A percentile compares a stretch with the other conserved stretches of the same genome.
Evolutionary conservation across 2,797 vertebrate species (phyloP).

Genomic region (Knipowitschia caucasica): DNA sequence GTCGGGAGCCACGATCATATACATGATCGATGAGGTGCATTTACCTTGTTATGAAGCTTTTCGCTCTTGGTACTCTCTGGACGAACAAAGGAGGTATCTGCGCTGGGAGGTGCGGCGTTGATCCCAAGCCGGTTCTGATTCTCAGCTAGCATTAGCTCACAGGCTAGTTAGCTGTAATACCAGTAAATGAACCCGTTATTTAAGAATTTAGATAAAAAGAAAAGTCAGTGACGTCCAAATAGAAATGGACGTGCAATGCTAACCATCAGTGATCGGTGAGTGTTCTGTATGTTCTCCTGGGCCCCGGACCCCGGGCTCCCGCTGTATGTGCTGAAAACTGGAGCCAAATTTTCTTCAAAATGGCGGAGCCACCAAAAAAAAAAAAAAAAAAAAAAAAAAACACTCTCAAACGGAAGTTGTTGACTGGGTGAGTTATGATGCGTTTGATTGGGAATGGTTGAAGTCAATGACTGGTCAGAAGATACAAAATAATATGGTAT

Average conservation of each 20-base stretch:
- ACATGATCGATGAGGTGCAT: conserved; percentile 3
- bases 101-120: conserved; percentile 19
- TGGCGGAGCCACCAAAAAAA: conserved; percentile 83
- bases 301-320: conserved; percentile 25
- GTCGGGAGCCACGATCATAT: not conserved
- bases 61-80: not conserved
- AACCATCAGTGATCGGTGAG: not conserved
- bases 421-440: conserved; percentile 9
- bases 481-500: not conserved
- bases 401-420: conserved; percentile 90
- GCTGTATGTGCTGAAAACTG: conserved; percentile 17
- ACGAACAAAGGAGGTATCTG: conserved; percentile 11
- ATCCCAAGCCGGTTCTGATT: conserved; percentile 52
- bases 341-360: conserved; percentile 80
- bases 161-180: conserved; percentile 41
- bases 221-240: not conserved
- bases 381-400: conserved; percentile 61
- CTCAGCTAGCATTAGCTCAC: conserved; percentile 30
- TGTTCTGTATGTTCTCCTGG: conserved; percentile 1
- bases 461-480: not conserved
- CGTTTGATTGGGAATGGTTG: not conserved
- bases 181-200: conserved; percentile 9
- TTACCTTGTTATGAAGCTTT: conserved; percentile 31
- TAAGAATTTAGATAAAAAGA: not conserved
- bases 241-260: not conserved